A percentile compares a stretch with the other conserved stretches of the same genome.
These are phyloP conservation scores for Lophotis ruficrista DNA, from an alignment of 2,113 vertebrate genomes.

Conservation along the genomic window DNA sequence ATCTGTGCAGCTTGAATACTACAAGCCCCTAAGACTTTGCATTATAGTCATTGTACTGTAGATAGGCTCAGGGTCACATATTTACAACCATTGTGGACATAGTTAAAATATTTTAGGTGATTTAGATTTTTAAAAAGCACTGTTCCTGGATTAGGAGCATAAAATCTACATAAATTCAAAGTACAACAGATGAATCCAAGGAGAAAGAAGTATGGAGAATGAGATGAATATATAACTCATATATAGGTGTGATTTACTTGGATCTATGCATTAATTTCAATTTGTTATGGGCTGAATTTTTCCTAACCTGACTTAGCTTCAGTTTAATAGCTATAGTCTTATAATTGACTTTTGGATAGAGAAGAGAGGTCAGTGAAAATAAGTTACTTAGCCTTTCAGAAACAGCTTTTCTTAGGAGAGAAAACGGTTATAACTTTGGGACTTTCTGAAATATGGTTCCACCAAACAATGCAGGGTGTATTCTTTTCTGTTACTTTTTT, in stretches of 20 bases:
- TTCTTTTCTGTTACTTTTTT: neutral
- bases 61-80: neutral
- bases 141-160: neutral
- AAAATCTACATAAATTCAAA: neutral
- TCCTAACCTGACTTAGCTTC: neutral
- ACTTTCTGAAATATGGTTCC: neutral
- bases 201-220: neutral
- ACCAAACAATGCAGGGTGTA: neutral
- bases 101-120: neutral
- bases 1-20: neutral
- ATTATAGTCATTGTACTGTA: neutral
- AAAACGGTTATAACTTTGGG: neutral
- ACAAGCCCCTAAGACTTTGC: neutral
- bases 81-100: neutral
- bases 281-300: neutral
- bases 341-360: neutral
- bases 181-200: neutral
- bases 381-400: slow-evolving; percentile 14
- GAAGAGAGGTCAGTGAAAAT: neutral
- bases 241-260: neutral
- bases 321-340: neutral
- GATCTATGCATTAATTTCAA: neutral
- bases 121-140: neutral
- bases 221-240: neutral
- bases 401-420: neutral